Evolutionary conservation across 2,888 invertebrate genomes (phyloP).

Genomic region (Flexamia atlantica): DNA sequence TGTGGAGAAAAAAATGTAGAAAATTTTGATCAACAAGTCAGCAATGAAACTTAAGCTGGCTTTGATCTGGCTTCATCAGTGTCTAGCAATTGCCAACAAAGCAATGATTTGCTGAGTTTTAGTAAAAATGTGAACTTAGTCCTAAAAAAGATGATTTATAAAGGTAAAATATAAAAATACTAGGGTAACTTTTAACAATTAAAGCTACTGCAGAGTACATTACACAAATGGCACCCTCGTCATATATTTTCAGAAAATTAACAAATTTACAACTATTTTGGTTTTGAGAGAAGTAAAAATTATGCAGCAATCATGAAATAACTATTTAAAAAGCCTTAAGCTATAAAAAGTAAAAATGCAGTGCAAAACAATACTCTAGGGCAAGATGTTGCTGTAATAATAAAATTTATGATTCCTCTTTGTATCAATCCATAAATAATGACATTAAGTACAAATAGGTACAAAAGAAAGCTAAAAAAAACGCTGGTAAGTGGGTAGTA

Average conservation of each 20-base stretch:
- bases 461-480: too few relatives aligned
- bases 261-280: neutral
- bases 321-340: neutral
- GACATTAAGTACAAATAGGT: too few relatives aligned
- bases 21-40: too few relatives aligned
- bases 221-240: slow-evolving; percentile 5
- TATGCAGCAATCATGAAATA: neutral
- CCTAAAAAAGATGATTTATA: neutral
- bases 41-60: too few relatives aligned
- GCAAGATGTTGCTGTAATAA: neutral
- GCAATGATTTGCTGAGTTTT: too few relatives aligned
- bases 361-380: neutral
- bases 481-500: too few relatives aligned
- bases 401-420: too few relatives aligned
- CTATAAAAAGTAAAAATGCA: slow-evolving; percentile 8
- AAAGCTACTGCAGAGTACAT: neutral
- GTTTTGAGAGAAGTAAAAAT: neutral
- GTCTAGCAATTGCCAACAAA: too few relatives aligned
- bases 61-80: too few relatives aligned
- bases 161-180: neutral
- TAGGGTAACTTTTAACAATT: neutral
- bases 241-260: neutral
- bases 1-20: too few relatives aligned
- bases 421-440: too few relatives aligned
- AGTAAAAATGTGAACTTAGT: neutral